Percentiles rank a stretch among this genome's conserved stretches.
These are phyloP conservation scores for Muscina levida DNA, from an alignment of 2,888 invertebrate species.

Conservation along the genomic window DNA sequence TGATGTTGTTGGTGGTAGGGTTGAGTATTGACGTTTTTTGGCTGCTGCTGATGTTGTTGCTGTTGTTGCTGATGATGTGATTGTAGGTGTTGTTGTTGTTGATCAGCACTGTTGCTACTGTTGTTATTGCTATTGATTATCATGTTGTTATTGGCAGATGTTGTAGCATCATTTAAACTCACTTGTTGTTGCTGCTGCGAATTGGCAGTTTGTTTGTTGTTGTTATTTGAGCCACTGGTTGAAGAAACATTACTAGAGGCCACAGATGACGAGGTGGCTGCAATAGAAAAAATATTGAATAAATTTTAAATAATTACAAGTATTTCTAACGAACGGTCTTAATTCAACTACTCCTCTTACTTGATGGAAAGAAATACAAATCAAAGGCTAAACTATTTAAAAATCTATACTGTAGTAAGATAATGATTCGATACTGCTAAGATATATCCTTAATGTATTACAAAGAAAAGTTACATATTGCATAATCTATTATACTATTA, in stretches of 20 bases:
- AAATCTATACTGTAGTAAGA: too few species aligned
- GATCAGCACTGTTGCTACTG: constrained; percentile 67
- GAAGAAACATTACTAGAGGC: constrained; percentile 66
- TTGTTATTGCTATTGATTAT: constrained; percentile 67
- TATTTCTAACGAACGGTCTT: too few species aligned
- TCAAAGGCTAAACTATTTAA: too few species aligned
- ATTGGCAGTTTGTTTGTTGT: constrained; percentile 68
- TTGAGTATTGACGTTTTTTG: constrained; percentile 68
- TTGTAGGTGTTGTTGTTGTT: constrained; percentile 64
- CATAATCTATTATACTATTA: too few species aligned
- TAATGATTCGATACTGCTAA: too few species aligned
- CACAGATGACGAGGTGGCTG: constrained; percentile 66
- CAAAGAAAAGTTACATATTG: too few species aligned
- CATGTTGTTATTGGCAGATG: constrained; percentile 69
- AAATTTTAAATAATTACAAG: too few species aligned
- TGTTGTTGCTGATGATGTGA: constrained; percentile 53
- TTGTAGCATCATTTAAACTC: constrained; percentile 66
- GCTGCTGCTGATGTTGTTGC: constrained; percentile 57
- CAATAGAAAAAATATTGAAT: constrained; percentile 41
- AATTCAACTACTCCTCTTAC: too few species aligned
- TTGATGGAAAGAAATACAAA: too few species aligned
- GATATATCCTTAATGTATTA: too few species aligned
- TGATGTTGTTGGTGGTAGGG: constrained; percentile 63
- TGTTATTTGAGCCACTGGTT: constrained; percentile 63
- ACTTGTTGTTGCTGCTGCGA: constrained; percentile 66